Evolutionary conservation across 2,888 invertebrate genomes (phyloP), one percentile per base, ranked within the genome.

Genomic region (Hofmannophila pseudospretella): DNA sequence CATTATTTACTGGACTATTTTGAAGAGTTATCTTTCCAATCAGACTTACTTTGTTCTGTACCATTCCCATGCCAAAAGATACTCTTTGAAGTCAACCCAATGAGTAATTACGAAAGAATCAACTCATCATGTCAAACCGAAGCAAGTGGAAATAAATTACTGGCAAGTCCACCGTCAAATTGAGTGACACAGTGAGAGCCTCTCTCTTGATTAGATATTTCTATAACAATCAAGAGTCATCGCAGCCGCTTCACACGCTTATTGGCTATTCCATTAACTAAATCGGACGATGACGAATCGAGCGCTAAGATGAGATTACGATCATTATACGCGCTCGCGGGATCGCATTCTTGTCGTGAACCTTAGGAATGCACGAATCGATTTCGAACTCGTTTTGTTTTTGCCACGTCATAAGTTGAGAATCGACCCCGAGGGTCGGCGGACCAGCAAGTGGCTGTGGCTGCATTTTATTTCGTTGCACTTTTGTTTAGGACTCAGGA

Each of bases 281-380:
- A 81, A 77, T 81, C 77, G 65, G 69, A 80, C 77, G 79, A 81
- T 85, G 82, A 84, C 84, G 84, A 84, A 85, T 85, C 80, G 76
- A 58, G 60, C 74, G 75, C 71, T 77, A 74, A 78, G 78, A 71
- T 77, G 74, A 81, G 80, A 84, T 84, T 82, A 82, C 74, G 78
- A 82, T 81, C 76, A 79, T 82, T 80, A 76, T 64, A 73, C 68
- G 58, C 58, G 64, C 71, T 73, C 67, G 73, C 68, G 61, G 68
- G 69, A 67, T 72, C 67, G 69, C 73, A 81, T 81, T 81, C 79
- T 76, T 65, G 60, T 54, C 55, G 69, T 76, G 78, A 71, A 73
- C 73, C 77, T 66, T 66, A 65, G 84, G 85, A 79, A 85, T 85
- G 85, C 84, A 75, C 73, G 62, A 76, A 73, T 78, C 81, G 74